Evolutionary conservation across 2,888 invertebrate species (phyloP).

Genomic region (Toxonevra muliebris): DNA sequence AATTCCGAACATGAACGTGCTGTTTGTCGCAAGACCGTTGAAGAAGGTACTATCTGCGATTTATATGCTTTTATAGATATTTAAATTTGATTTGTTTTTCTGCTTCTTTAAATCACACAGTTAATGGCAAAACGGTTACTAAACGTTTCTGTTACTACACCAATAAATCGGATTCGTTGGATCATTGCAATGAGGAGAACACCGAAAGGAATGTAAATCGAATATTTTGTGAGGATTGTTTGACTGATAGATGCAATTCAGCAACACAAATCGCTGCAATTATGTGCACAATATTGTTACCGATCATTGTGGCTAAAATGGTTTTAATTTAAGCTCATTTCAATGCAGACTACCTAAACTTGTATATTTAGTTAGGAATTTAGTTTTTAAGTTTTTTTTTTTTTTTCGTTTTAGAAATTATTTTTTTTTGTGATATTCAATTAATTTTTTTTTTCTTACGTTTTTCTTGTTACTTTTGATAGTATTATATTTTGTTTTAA

Average conservation of each 20-base stretch:
- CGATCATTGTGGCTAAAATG: conserved; percentile 42
- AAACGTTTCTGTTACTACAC: conserved; percentile 63
- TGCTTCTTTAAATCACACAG: conserved; percentile 37
- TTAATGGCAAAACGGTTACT: conserved; percentile 54
- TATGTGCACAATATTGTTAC: conserved; percentile 39
- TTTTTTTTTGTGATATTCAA: neutral
- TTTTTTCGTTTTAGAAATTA: neutral
- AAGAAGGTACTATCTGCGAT: conserved; percentile 44
- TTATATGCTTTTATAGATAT: neutral
- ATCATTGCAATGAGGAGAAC: conserved; percentile 52
- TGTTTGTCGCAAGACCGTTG: conserved; percentile 62
- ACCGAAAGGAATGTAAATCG: conserved; percentile 56
- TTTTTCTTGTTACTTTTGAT: no score
- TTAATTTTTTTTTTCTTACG: neutral
- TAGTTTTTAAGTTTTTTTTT: conserved; percentile 20
- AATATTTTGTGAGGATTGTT: conserved; percentile 58
- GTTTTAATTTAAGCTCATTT: conserved; percentile 40
- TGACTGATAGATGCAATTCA: conserved; percentile 56
- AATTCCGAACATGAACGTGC: conserved; percentile 60
- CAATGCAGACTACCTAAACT: neutral
- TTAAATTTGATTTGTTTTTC: neutral
- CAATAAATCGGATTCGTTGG: conserved; percentile 59
- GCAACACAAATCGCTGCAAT: conserved; percentile 41
- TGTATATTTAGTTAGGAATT: conserved; percentile 19
- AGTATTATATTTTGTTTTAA: no score